Percentiles rank a stretch among this genome's conserved stretches.
phyloP scores from a whole-genome alignment of 53 echinoderm and acorn worm species.

The Paelopatides confundens region DNA sequence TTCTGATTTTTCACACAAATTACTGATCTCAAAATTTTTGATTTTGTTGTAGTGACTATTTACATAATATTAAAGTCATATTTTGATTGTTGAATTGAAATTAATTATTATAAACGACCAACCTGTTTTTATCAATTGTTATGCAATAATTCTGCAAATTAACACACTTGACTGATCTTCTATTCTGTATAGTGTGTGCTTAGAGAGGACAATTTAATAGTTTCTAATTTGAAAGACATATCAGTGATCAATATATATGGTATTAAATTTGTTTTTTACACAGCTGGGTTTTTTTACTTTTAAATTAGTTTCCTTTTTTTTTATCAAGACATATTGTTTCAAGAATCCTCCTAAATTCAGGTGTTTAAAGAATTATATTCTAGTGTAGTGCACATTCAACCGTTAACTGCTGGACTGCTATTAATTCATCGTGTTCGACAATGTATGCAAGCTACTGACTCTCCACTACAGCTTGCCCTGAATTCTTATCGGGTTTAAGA shows the following conservation, averaged over 20 bases:
- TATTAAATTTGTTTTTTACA: constrained; percentile 24
- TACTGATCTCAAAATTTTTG: too few relatives aligned
- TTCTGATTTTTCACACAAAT: too few relatives aligned
- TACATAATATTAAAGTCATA: too few relatives aligned
- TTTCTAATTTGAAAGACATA: background rate
- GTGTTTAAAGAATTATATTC: constrained; percentile 44
- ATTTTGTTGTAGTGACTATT: too few relatives aligned
- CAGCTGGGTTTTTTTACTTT: too few relatives aligned
- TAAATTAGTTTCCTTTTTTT: background rate
- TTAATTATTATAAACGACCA: too few relatives aligned
- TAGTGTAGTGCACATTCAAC: constrained; percentile 21
- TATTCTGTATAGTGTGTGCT: too few relatives aligned
- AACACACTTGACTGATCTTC: background rate
- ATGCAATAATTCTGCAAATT: too few relatives aligned
- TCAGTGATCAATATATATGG: background rate
- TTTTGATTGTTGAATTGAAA: too few relatives aligned
- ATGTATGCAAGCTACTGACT: constrained; percentile 14
- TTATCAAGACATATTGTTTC: constrained; percentile 23
- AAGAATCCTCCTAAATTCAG: constrained; percentile 19
- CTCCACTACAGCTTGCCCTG: background rate
- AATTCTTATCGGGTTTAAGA: constrained; percentile 57
- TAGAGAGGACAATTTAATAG: background rate
- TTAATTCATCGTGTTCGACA: constrained; percentile 27
- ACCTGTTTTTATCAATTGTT: too few relatives aligned
- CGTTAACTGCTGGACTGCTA: background rate